A percentile compares a stretch with the other conserved stretches of the same genome.
phyloP scores from a whole-genome alignment of 2,113 vertebrate species.

The Xiphophorus hellerii region DNA sequence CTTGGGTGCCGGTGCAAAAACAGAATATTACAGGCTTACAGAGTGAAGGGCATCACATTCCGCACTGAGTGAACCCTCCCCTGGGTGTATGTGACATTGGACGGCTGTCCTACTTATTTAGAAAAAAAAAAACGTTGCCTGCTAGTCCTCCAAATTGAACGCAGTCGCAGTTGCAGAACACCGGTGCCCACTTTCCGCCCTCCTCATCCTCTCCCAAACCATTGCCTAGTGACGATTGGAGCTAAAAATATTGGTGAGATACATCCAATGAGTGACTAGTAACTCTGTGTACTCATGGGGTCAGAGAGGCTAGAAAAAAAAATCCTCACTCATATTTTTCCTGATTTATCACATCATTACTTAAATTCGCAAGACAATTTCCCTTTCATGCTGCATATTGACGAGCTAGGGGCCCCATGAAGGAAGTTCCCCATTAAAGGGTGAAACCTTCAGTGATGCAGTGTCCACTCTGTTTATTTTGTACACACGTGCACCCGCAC shows the following conservation, averaged over 20 bases:
- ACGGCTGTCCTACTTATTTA: conserved; percentile 42
- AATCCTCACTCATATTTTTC: not conserved
- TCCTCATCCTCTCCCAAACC: conserved; percentile 2
- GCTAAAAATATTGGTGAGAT: conserved; percentile 76
- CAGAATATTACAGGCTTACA: conserved; percentile 46
- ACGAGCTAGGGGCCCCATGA: not conserved
- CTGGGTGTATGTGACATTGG: conserved; percentile 59
- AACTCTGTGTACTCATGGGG: conserved; percentile 28
- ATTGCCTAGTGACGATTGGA: conserved; percentile 52
- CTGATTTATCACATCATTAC: not conserved
- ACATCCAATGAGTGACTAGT: conserved; percentile 44
- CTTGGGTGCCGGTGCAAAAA: conserved; percentile 31
- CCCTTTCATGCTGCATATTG: not conserved
- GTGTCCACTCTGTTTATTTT: too few relatives aligned
- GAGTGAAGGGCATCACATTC: conserved; percentile 57
- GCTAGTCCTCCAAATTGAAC: conserved; percentile 45
- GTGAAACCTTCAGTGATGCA: too few relatives aligned
- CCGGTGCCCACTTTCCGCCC: conserved; percentile 51
- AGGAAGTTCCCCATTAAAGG: not conserved
- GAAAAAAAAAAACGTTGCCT: conserved; percentile 20
- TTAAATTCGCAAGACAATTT: not conserved
- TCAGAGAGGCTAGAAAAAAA: conserved; percentile 44
- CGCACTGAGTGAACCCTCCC: conserved; percentile 32
- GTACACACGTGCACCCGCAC: too few relatives aligned
- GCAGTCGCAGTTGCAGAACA: conserved; percentile 26